Evolutionary conservation across 1,140 invertebrate species (phyloP).

Genomic region (Centruroides sculpturatus): DNA sequence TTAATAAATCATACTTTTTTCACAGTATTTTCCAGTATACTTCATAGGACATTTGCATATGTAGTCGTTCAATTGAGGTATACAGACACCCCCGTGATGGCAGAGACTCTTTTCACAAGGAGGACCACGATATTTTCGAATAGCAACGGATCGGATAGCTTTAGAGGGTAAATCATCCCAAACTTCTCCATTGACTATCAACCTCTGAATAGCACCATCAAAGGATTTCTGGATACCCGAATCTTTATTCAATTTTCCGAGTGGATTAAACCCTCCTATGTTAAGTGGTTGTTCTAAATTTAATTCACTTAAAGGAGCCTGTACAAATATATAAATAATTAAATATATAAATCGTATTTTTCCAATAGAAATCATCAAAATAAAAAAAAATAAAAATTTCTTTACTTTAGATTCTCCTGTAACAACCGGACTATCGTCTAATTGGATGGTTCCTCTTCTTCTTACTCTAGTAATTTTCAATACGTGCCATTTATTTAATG

Average conservation of each 20-base stretch:
- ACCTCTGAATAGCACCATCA: slow-evolving; percentile 64
- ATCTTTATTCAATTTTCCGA: slow-evolving; percentile 51
- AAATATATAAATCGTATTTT: too few species aligned
- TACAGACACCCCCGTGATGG: slow-evolving; percentile 55
- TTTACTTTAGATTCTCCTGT: slow-evolving; percentile 41
- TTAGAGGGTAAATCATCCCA: slow-evolving; percentile 31
- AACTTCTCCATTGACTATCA: slow-evolving; percentile 59
- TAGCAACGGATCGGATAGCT: slow-evolving; percentile 25
- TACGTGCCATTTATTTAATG: slow-evolving; percentile 62
- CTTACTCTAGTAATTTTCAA: slow-evolving; percentile 54
- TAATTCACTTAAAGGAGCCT: slow-evolving; percentile 59
- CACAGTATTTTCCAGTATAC: slow-evolving; percentile 50
- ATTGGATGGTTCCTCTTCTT: slow-evolving; percentile 55
- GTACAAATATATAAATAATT: slow-evolving; percentile 11
- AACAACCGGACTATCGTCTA: slow-evolving; percentile 50
- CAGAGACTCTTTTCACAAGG: slow-evolving; percentile 51
- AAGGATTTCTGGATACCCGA: slow-evolving; percentile 55
- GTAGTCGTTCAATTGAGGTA: slow-evolving; percentile 51
- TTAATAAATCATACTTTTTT: slow-evolving; percentile 42
- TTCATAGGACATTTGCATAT: slow-evolving; percentile 47
- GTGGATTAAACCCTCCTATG: slow-evolving; percentile 61
- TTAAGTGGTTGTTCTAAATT: slow-evolving; percentile 71
- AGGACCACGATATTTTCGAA: slow-evolving; percentile 46
- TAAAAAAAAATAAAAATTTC: too few species aligned
- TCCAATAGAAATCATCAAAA: not conserved